A percentile compares a stretch with the other conserved stretches of the same genome.
Evolutionary conservation across 2,113 vertebrate genomes (phyloP).

Genomic region (Pungitius pungitius): DNA sequence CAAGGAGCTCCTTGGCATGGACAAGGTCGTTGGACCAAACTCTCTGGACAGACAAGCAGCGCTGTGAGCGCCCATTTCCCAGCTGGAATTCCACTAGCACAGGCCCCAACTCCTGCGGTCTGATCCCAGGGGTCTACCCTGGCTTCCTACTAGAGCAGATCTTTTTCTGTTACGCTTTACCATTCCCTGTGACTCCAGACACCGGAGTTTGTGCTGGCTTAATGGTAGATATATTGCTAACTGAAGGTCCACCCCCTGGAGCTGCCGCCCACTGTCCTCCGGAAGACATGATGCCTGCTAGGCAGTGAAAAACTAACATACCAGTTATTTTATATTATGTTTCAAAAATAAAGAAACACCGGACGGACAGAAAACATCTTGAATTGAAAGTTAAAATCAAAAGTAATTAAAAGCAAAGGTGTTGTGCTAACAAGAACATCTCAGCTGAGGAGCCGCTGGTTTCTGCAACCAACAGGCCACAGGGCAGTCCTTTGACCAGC

Average conservation of each 20-base stretch:
- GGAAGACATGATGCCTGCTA: not conserved
- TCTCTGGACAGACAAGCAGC: constrained; percentile 39
- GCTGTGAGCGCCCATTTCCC: constrained; percentile 18
- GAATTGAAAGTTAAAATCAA: no score
- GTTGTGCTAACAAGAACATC: no score
- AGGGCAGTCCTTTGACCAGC: no score
- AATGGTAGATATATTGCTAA: not conserved
- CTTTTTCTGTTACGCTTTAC: not conserved
- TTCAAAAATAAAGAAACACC: no score
- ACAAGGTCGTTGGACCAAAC: constrained; percentile 16
- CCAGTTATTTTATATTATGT: not conserved
- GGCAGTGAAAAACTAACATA: not conserved
- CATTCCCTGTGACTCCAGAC: no score
- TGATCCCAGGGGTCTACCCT: no score
- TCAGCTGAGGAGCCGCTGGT: no score
- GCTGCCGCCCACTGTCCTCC: not conserved
- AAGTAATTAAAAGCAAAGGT: no score
- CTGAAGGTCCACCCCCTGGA: no score
- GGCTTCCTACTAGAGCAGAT: not conserved
- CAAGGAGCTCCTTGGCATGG: constrained; percentile 11
- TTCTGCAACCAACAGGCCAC: no score
- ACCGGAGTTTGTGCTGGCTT: not conserved
- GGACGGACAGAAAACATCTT: no score
- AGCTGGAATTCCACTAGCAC: not conserved
- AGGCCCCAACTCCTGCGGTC: no score